A percentile compares a stretch with the other conserved stretches of the same genome.
Conservation (phyloP, 2,797 vertebrate genomes). For the Carduelis carduelis region DNA sequence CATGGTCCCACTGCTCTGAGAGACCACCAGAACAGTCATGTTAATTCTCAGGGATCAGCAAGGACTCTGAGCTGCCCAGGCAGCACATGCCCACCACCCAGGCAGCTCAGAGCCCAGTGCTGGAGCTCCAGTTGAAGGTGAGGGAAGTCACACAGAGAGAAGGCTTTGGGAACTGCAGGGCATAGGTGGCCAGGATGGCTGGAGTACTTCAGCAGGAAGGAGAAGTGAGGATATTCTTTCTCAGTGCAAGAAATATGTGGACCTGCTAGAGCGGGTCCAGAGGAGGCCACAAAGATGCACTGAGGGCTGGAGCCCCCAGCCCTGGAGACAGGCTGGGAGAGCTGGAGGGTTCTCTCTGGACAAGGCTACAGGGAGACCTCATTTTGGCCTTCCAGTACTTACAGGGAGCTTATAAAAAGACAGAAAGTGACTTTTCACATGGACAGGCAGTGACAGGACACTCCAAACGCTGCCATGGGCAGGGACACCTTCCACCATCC, state of each 20-base stretch:
- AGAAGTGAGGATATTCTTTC: not conserved
- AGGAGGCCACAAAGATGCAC: not conserved
- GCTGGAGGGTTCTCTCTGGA: not conserved
- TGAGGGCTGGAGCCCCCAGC: not conserved
- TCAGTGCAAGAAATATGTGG: rapidly evolving
- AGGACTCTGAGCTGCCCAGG: not conserved
- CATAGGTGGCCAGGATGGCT: not conserved
- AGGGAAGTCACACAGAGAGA: not conserved
- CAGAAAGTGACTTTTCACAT: not conserved
- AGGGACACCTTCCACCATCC: not conserved
- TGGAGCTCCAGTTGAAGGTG: not conserved
- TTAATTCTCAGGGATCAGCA: not conserved
- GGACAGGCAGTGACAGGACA: not conserved
- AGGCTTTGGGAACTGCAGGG: not conserved
- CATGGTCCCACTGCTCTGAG: not conserved
- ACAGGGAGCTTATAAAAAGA: not conserved
- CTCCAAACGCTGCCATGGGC: not conserved
- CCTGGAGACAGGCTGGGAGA: not conserved
- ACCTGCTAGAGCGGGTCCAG: not conserved
- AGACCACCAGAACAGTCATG: not conserved
- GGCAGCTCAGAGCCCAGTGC: not conserved
- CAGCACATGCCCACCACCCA: rapidly evolving
- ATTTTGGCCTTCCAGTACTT: not conserved
- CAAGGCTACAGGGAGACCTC: not conserved
- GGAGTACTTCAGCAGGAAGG: not conserved